Evolutionary conservation across 2,113 vertebrate species (phyloP).

Genomic region (Cebus imitator): DNA sequence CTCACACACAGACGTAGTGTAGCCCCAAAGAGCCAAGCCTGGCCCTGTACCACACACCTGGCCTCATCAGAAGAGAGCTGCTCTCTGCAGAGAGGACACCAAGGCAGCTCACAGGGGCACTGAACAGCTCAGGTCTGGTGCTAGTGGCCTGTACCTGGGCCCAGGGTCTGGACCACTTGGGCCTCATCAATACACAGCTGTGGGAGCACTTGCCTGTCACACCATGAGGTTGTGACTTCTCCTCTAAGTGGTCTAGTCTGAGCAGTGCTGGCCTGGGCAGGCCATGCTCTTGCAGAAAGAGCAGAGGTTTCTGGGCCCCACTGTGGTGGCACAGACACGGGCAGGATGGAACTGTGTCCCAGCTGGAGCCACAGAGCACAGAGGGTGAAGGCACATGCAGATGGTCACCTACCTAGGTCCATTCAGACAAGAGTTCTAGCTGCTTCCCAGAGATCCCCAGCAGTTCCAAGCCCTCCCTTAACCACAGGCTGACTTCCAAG

Average conservation of each 20-base stretch:
- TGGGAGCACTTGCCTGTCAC: not conserved
- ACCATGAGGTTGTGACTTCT: not conserved
- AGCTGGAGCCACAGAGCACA: not conserved
- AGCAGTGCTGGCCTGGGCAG: not conserved
- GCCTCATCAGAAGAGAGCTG: not conserved
- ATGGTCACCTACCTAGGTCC: not conserved
- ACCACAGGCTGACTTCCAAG: not conserved
- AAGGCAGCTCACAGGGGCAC: not conserved
- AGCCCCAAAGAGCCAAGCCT: not conserved
- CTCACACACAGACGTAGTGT: not conserved
- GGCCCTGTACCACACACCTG: not conserved
- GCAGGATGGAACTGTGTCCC: not conserved
- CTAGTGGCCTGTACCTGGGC: not conserved
- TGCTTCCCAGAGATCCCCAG: not conserved
- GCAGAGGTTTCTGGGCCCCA: not conserved
- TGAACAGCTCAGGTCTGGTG: not conserved
- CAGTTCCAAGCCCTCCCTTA: not conserved
- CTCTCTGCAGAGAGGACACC: not conserved
- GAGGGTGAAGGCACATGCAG: not conserved
- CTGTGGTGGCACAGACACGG: rapidly evolving
- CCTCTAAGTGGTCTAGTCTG: not conserved
- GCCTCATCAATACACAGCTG: not conserved
- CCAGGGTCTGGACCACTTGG: not conserved
- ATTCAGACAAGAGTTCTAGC: not conserved
- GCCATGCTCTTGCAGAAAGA: too few species aligned